Percentiles rank a stretch among this genome's conserved stretches.
Conservation (phyloP, 2,888 invertebrate genomes). For the Drymonia ruficornis region DNA sequence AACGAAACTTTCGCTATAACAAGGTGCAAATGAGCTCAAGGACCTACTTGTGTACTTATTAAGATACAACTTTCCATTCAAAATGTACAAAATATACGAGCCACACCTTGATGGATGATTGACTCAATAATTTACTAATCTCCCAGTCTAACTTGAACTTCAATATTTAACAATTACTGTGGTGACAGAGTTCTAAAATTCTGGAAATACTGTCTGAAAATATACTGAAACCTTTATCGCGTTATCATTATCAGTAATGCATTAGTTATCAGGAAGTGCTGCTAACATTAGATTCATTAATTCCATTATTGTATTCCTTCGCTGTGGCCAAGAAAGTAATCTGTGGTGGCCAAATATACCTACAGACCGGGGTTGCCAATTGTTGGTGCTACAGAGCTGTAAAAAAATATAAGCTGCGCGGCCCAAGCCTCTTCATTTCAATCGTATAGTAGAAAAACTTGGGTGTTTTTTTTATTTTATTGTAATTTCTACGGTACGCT, state of each 20-base stretch:
- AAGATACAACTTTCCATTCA: neutral
- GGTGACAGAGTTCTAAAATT: neutral
- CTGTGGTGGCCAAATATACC: too few relatives aligned
- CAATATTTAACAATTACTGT: neutral
- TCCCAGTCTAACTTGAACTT: slow-evolving; percentile 7
- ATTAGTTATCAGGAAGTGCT: slow-evolving; percentile 33
- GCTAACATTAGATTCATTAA: slow-evolving; percentile 9
- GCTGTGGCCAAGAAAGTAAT: too few relatives aligned
- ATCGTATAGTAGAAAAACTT: too few relatives aligned
- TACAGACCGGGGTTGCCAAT: too few relatives aligned
- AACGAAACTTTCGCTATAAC: neutral
- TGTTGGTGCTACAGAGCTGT: too few relatives aligned
- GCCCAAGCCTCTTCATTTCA: too few relatives aligned
- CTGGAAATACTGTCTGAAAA: slow-evolving; percentile 8
- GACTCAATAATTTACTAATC: slow-evolving; percentile 8
- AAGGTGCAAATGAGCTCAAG: neutral
- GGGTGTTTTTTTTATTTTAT: too few relatives aligned
- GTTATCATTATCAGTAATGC: slow-evolving; percentile 31
- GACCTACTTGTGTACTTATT: neutral
- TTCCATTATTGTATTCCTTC: neutral
- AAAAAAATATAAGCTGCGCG: too few relatives aligned
- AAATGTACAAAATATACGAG: neutral
- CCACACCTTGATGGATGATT: slow-evolving; percentile 24
- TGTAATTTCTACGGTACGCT: too few relatives aligned
- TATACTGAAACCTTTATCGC: neutral